Evolutionary conservation across 2,113 vertebrate species (phyloP).

Genomic region (Dasypus novemcinctus): DNA sequence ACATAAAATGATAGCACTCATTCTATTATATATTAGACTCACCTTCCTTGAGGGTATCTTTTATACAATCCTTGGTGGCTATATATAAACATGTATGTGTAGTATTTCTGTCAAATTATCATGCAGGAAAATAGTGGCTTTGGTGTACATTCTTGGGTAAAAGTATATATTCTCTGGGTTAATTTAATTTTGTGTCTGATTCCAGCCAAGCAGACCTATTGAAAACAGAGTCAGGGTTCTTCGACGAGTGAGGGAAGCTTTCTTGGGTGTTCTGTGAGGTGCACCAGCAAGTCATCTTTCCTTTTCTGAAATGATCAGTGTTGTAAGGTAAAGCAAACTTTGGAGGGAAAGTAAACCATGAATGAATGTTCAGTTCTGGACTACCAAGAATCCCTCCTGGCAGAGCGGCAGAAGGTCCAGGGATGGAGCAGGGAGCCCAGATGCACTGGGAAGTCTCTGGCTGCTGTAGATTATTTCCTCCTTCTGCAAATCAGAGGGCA

Average conservation of each 20-base stretch:
- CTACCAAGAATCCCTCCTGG: rapidly evolving
- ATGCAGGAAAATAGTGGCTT: background rate
- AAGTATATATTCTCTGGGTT: background rate
- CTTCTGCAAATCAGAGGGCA: background rate
- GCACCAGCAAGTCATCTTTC: background rate
- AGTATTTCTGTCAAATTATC: background rate
- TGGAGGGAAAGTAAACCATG: background rate
- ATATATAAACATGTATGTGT: background rate
- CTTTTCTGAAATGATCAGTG: background rate
- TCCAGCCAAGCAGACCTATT: background rate
- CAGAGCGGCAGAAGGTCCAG: background rate
- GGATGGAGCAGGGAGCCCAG: background rate
- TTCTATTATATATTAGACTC: background rate
- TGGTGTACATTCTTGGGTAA: background rate
- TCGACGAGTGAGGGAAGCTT: background rate
- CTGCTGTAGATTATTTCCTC: background rate
- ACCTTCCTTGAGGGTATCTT: background rate
- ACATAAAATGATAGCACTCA: background rate
- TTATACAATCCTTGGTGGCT: background rate
- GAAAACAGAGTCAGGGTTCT: background rate
- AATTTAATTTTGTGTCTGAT: background rate
- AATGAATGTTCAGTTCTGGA: background rate
- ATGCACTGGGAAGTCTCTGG: rapidly evolving
- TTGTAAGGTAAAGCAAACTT: background rate
- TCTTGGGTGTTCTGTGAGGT: background rate